Conservation (phyloP, 1,140 invertebrate species). For the Monomorium pharaonis region DNA sequence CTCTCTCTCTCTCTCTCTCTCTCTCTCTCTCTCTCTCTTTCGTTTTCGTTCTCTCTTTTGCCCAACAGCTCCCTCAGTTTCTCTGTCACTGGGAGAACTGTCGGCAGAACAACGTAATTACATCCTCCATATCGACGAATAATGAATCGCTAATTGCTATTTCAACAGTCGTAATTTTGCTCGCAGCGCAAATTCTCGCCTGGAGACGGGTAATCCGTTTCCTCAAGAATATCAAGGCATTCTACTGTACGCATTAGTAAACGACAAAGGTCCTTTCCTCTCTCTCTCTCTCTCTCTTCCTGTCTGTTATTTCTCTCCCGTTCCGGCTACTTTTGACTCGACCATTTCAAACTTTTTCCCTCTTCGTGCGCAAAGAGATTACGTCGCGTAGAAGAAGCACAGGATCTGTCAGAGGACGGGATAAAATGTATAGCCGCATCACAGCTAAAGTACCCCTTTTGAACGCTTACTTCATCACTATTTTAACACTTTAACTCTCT, state of each 20-base stretch:
- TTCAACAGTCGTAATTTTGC: constrained; percentile 27
- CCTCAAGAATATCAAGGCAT: not conserved
- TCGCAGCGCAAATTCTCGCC: not conserved
- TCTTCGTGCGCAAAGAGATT: constrained; percentile 20
- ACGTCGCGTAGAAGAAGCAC: constrained; percentile 17
- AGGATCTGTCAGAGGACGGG: constrained; percentile 32
- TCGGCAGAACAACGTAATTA: constrained; percentile 55
- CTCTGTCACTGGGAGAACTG: not conserved
- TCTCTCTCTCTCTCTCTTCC: not conserved
- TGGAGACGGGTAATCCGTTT: not conserved
- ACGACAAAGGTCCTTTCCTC: not conserved
- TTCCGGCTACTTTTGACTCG: not conserved
- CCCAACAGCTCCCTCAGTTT: not conserved
- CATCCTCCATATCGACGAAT: constrained; percentile 8
- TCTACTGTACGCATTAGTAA: not conserved
- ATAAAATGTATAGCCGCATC: constrained; percentile 18
- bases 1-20: not conserved
- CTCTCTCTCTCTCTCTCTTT: not conserved
- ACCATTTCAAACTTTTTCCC: constrained; percentile 20
- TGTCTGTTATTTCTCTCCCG: not conserved
- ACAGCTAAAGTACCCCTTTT: not conserved
- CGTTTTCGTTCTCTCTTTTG: too few relatives aligned
- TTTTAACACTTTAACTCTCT: constrained; percentile 11
- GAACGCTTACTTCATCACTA: constrained; percentile 2
- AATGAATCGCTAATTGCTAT: constrained; percentile 44